Evolutionary conservation across 2,888 invertebrate species (phyloP), one percentile per base, ranked within the genome.

Genomic region (Acanthococcus lagerstroemiae): DNA sequence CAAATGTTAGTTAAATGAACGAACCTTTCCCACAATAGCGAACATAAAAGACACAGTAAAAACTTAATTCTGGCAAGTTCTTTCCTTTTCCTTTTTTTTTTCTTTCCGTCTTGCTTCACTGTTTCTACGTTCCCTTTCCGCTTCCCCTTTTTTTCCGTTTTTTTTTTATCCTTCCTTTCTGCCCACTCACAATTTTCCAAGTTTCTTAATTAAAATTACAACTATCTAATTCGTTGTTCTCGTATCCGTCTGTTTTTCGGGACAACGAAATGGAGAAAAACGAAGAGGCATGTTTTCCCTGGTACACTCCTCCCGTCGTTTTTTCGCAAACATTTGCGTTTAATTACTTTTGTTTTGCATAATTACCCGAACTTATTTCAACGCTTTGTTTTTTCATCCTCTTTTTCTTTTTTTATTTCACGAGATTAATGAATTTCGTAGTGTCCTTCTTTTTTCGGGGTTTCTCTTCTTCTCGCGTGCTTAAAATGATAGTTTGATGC

Each of bases 121-220:
- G 15, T 37, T 15, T 45, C 15, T 45, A 5, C 46, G 46, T 15
- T 19, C 17, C 4, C 17, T 4, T 45, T 45, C 19, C 7, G 37
- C 46, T 45, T 45, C 7, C 19, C 19, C 15, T 45, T 45, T 45
- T 45, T 45, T 45, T 45, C 15, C 37, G 37, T 37, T 37, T 37
- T 37, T 37, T 9, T 37, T 45, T 45, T 15, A 45, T 45, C 19
- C 19, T 45, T 17, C 19, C 19, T 45, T 45, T n/a, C 17, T 19
- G 19, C 46, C 19, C 46, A 19, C 46, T 19, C 17, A 17, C 19
- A 17, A n/a, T 37, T 9, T 9, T 9, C 37, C 46, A 56, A 56
- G 30, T 56, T 56, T 56, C 56, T 56, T 56, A 56, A 56, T 56
- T 56, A 56, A 56, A 56, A 56, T 56, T 56, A 56, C 56, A 56